Percentiles rank a stretch among this genome's conserved stretches.
Conservation (phyloP, 1,140 invertebrate species). For the Saccostrea echinata region DNA sequence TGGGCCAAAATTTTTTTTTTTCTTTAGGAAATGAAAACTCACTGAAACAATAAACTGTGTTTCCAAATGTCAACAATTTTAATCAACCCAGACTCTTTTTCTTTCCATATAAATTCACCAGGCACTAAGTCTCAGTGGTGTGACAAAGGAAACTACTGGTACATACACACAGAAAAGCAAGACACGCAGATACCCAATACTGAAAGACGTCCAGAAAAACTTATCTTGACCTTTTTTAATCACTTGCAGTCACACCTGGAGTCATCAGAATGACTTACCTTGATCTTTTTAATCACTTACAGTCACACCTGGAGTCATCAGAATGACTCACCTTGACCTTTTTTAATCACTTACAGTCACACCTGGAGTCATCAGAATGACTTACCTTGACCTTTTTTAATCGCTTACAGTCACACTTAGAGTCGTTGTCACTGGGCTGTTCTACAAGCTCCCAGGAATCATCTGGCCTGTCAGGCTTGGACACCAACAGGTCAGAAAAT, state of each 20-base stretch:
- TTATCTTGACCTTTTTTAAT: neutral
- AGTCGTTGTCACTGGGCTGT: slow-evolving; percentile 80
- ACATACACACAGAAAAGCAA: too few species aligned
- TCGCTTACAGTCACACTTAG: slow-evolving; percentile 83
- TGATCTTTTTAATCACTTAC: neutral
- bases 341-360: neutral
- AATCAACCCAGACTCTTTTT: too few species aligned
- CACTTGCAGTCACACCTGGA: slow-evolving; percentile 83
- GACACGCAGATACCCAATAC: too few species aligned
- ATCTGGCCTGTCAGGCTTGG: slow-evolving; percentile 82
- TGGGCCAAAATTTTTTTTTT: too few species aligned
- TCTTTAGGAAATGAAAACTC: too few species aligned
- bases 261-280: slow-evolving; percentile 44
- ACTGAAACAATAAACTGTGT: too few species aligned
- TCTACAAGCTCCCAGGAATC: slow-evolving; percentile 88
- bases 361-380: neutral
- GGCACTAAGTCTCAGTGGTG: too few species aligned
- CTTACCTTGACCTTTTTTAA: slow-evolving; percentile 5
- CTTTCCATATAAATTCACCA: too few species aligned
- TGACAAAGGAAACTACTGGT: too few species aligned
- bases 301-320: too few species aligned
- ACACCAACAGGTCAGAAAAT: slow-evolving; percentile 87
- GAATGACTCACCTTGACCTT: neutral
- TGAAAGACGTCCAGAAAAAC: neutral
- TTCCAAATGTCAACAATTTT: too few species aligned